Percentiles rank a stretch among this genome's conserved stretches.
phyloP scores from a whole-genome alignment of 2,113 vertebrate genomes.

The Lasiurus borealis region DNA sequence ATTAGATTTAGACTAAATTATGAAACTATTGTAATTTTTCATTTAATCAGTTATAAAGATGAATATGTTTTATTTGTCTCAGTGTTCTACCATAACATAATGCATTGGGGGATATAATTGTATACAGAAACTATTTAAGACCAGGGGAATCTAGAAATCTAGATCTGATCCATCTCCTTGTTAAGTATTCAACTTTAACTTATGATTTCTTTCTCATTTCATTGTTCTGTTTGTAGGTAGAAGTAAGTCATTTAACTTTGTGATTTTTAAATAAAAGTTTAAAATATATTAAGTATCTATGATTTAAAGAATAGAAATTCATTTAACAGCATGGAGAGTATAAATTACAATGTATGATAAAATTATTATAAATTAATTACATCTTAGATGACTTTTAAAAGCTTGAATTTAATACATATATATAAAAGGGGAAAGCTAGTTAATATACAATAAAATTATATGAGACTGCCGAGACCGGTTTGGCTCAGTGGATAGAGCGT shows the following conservation, averaged over 20 bases:
- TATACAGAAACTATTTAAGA: neutral
- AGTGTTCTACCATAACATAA: neutral
- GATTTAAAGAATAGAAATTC: slow-evolving; percentile 56
- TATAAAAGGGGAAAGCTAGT: slow-evolving; percentile 70
- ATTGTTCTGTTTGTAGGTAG: neutral
- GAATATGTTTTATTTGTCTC: neutral
- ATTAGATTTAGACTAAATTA: neutral
- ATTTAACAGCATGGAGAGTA: slow-evolving; percentile 22
- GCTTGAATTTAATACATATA: slow-evolving; percentile 73
- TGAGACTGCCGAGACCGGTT: neutral
- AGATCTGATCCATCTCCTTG: neutral
- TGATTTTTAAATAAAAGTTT: slow-evolving; percentile 8
- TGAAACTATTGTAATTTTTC: neutral
- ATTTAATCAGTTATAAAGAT: neutral
- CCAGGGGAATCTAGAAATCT: neutral
- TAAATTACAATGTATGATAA: slow-evolving; percentile 66
- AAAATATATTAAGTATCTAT: slow-evolving; percentile 52
- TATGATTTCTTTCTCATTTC: neutral
- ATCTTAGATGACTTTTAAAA: slow-evolving; percentile 78
- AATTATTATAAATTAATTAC: slow-evolving; percentile 79
- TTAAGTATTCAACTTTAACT: neutral
- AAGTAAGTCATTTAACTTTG: neutral
- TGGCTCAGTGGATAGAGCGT: no score
- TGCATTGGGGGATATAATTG: neutral
- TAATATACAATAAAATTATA: slow-evolving; percentile 80